Conservation (phyloP, 2,113 vertebrate species). For the Lucifuga dentata region DNA sequence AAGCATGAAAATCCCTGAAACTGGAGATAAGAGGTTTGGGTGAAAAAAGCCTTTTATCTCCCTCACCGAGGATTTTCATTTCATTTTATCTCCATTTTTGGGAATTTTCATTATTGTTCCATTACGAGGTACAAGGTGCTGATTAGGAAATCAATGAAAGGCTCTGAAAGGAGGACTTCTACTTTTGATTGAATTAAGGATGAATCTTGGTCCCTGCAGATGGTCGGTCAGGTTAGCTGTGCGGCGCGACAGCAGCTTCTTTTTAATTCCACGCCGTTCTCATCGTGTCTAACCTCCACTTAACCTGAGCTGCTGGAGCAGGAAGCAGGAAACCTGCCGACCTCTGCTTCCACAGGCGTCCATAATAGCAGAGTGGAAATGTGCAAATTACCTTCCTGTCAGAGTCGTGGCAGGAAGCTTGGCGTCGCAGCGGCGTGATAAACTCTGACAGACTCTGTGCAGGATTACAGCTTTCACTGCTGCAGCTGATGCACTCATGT, state of each 20-base stretch:
- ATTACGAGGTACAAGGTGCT: no score
- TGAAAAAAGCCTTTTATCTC: no score
- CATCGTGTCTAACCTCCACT: conserved; percentile 46
- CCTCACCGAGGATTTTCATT: no score
- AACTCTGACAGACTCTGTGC: conserved; percentile 3
- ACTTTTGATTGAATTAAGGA: no score
- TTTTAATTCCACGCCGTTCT: conserved; percentile 34
- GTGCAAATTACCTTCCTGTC: conserved; percentile 52
- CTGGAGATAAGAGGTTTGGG: no score
- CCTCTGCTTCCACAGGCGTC: conserved; percentile 33
- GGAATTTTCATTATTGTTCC: no score
- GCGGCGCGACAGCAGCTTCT: background rate
- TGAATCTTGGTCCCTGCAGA: background rate
- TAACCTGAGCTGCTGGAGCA: conserved; percentile 58
- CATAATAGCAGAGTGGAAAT: conserved; percentile 31
- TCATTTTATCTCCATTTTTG: no score
- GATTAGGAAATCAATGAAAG: no score
- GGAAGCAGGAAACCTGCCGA: conserved; percentile 19
- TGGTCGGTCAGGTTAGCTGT: conserved; percentile 7
- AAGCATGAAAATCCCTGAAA: no score
- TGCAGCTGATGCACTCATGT: background rate
- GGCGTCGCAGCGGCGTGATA: background rate
- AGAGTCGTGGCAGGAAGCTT: conserved; percentile 25
- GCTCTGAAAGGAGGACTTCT: no score
- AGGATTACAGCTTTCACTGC: conserved; percentile 4